Conservation (phyloP, 2,797 vertebrate genomes). For the Petrocephalus sullivani region DNA sequence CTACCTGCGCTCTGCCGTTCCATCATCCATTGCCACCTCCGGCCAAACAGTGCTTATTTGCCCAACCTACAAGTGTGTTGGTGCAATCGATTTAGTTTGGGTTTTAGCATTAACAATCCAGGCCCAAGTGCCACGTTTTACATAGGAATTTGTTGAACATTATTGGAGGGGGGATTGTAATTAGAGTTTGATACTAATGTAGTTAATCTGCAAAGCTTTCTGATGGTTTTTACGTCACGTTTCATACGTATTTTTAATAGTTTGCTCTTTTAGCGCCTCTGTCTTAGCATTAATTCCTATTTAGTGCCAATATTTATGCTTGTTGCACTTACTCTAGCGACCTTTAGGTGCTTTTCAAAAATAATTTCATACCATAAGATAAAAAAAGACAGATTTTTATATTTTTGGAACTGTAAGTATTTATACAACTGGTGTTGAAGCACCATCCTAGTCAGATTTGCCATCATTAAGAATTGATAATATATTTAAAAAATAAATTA, state of each 20-base stretch:
- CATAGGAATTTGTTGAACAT: neutral
- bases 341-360: slow-evolving; percentile 38
- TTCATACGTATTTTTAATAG: slow-evolving; percentile 21
- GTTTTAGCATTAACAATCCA: slow-evolving; percentile 14
- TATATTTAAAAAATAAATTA: slow-evolving; percentile 25
- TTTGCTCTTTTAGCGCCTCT: slow-evolving; percentile 16
- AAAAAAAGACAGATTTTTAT: slow-evolving; percentile 33
- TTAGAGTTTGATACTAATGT: slow-evolving; percentile 18
- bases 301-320: slow-evolving; percentile 9
- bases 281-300: slow-evolving; percentile 8
- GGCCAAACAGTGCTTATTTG: slow-evolving; percentile 37
- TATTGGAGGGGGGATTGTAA: neutral
- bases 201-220: neutral
- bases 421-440: slow-evolving; percentile 28
- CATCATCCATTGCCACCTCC: neutral
- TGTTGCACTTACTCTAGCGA: slow-evolving; percentile 29
- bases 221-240: slow-evolving; percentile 29
- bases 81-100: slow-evolving; percentile 13
- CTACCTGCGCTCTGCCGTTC: slow-evolving; percentile 9
- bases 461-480: slow-evolving; percentile 26
- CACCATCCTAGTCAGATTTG: slow-evolving; percentile 23
- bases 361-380: slow-evolving; percentile 31
- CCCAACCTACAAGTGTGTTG: neutral
- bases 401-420: slow-evolving; percentile 42
- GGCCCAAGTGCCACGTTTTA: slow-evolving; percentile 14